phyloP scores from a whole-genome alignment of 2,888 invertebrate genomes.

The Pristionchus exspectatus region DNA sequence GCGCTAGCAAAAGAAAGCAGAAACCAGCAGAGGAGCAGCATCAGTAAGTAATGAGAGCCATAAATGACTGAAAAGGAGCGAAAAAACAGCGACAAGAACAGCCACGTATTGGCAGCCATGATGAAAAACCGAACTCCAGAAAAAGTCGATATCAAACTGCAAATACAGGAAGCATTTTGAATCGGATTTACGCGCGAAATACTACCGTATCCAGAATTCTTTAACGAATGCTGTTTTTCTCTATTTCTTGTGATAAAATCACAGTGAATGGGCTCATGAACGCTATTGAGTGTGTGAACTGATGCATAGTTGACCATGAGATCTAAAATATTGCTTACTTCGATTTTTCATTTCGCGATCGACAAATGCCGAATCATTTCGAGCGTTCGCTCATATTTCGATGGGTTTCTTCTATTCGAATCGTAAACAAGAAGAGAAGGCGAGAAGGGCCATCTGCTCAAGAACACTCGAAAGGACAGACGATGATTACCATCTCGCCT shows the following conservation, averaged over 20 bases:
- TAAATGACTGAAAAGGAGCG: too few relatives aligned
- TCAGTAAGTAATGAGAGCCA: too few relatives aligned
- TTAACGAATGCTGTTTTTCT: too few relatives aligned
- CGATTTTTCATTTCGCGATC: too few relatives aligned
- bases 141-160: not conserved
- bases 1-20: not conserved
- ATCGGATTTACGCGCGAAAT: not conserved
- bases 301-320: too few relatives aligned
- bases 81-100: not conserved
- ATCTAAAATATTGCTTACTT: too few relatives aligned
- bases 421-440: not conserved
- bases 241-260: too few relatives aligned
- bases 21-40: not conserved
- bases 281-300: too few relatives aligned
- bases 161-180: not conserved
- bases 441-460: too few relatives aligned
- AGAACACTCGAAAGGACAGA: too few relatives aligned
- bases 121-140: not conserved
- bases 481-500: too few relatives aligned
- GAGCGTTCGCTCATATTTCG: not conserved
- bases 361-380: not conserved
- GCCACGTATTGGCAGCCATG: not conserved
- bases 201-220: not conserved
- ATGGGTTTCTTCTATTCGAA: not conserved
- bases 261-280: too few relatives aligned